These are phyloP conservation scores for Napeogenes sylphis DNA, from an alignment of 2,888 invertebrate species.

Conservation along the genomic window DNA sequence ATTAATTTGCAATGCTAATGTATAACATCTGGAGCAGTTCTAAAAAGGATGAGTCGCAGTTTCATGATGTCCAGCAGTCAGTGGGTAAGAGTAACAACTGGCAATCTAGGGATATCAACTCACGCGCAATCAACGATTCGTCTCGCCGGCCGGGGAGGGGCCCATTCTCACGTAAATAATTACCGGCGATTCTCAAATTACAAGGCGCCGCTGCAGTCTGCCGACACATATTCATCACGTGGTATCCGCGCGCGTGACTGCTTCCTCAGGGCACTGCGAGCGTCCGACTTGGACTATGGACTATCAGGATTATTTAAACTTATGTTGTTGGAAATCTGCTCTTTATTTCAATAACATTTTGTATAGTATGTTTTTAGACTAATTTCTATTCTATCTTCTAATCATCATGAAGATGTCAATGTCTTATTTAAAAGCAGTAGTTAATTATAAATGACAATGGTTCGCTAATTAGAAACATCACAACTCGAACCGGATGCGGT, in stretches of 20 bases:
- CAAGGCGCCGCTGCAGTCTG: conserved; percentile 71
- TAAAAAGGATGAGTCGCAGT: conserved; percentile 13
- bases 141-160: conserved; percentile 52
- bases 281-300: conserved; percentile 8
- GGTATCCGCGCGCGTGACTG: conserved; percentile 73
- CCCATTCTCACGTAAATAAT: conserved; percentile 77
- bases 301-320: not conserved
- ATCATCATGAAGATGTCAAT: too few relatives aligned
- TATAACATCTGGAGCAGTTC: not conserved
- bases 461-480: conserved; percentile 66
- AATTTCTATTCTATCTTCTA: too few relatives aligned
- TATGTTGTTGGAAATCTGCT: not conserved
- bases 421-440: not conserved
- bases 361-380: too few relatives aligned
- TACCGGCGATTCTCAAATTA: conserved; percentile 75
- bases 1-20: not conserved
- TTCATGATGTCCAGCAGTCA: conserved; percentile 18
- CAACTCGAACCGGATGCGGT: conserved; percentile 60
- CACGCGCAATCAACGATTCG: conserved; percentile 73
- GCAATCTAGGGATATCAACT: conserved; percentile 52
- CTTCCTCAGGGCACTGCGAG: conserved; percentile 61
- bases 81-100: conserved; percentile 32
- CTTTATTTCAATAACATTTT: too few relatives aligned
- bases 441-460: conserved; percentile 60
- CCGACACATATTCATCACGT: conserved; percentile 75